These are phyloP conservation scores for Hystrix brachyura DNA, from an alignment of 2,113 vertebrate species.

Conservation along the genomic window DNA sequence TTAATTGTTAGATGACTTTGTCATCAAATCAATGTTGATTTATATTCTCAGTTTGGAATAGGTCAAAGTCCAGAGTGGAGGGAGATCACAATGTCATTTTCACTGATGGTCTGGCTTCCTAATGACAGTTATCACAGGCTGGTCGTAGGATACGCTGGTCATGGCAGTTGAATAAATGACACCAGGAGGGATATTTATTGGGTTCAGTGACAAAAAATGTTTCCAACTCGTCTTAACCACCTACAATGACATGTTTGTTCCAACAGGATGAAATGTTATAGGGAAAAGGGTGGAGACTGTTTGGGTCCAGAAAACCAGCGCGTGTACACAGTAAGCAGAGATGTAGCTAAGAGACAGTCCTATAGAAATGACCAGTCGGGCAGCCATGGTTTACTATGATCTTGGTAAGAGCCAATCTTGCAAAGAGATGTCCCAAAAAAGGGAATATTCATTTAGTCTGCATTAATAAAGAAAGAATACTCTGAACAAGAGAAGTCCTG, in stretches of 20 bases:
- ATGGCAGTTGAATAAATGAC: background rate
- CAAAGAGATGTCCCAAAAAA: background rate
- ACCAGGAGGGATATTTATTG: background rate
- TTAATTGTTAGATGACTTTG: background rate
- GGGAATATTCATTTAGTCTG: background rate
- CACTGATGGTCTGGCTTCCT: background rate
- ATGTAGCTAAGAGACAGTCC: background rate
- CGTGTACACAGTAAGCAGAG: background rate
- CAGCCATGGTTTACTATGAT: background rate
- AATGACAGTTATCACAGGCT: background rate
- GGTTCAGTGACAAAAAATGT: background rate
- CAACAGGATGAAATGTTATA: constrained; percentile 22
- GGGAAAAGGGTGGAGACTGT: background rate
- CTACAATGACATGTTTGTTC: background rate
- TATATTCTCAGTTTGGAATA: background rate
- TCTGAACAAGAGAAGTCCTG: background rate
- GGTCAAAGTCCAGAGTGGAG: background rate
- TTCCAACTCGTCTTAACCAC: background rate
- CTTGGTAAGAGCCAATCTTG: background rate
- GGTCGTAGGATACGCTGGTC: background rate
- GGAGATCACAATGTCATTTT: background rate
- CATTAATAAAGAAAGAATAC: background rate
- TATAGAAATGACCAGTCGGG: background rate
- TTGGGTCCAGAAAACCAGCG: background rate
- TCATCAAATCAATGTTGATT: background rate